Evolutionary conservation across 2,113 vertebrate genomes (phyloP), one percentile per base, ranked within the genome.

Genomic region (Mionectes macconnelli): DNA sequence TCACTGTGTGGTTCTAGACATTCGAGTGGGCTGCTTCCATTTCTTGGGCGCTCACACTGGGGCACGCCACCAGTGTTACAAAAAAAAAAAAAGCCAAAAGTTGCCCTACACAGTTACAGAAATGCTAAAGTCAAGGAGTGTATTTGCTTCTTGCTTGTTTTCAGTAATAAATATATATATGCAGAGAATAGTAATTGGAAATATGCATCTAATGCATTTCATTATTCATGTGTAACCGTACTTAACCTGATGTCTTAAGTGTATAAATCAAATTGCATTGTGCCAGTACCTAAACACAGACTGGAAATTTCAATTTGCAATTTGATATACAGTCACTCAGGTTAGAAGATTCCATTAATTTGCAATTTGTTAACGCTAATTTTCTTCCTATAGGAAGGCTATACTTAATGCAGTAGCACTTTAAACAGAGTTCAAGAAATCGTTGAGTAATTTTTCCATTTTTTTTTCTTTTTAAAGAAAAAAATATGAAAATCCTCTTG

Each of bases 281-380:
- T 86, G 68, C 40, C 62, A 84, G 56, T 30, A 75, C 83, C 80
- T 86, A 92, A 86, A 95, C 66, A 69, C 77, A 91, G 77, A 44
- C 33, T 69, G 73, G 52, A 94, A 88, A 94, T 90, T 86, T 86
- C 85, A 82, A 75, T 92, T 95, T 93, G 57, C 68, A 80, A 10
- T 84, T 60, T 95, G 74, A 92, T 76, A 50, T 6, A 89, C 66
- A 73, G 42, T 64, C 69, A 50, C 66, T 73, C 17, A 7, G 49
- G 33, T 75, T 73, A 35, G 74, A 63, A 53, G 53, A 92, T 52
- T 53, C 66, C 70, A 73, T 85, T 87, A 84, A 89, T 89, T 62
- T 84, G 73, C 91, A 27, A 50, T 74, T 94, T 77, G 68, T 42
- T 95, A 78, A n/a, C 76, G 25, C 18, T 59, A 14, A 66, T 81